Evolutionary conservation across 2,888 invertebrate genomes (phyloP).

Genomic region (Erebia palarica): DNA sequence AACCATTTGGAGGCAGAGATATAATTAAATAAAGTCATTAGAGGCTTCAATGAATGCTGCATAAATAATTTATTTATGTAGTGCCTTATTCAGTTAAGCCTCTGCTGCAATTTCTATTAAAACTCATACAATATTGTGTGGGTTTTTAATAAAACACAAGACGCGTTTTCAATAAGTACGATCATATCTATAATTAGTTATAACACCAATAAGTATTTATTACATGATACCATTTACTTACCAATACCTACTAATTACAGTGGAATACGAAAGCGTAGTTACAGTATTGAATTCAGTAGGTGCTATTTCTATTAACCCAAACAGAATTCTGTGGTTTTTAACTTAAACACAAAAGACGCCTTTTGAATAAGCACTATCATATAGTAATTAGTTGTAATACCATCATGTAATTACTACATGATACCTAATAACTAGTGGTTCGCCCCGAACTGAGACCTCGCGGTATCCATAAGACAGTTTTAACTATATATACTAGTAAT

Average conservation of each 20-base stretch:
- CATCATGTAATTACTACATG: neutral
- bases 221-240: constrained; percentile 15
- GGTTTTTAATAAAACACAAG: no score
- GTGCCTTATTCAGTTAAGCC: no score
- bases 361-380: constrained; percentile 14
- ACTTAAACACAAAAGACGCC: neutral
- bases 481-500: no score
- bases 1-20: constrained; percentile 1
- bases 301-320: no score
- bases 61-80: neutral
- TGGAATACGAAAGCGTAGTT: no score
- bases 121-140: no score
- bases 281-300: no score
- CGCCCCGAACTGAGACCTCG: no score
- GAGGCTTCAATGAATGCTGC: neutral
- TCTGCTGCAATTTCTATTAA: no score
- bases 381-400: constrained; percentile 14
- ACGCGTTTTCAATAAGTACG: no score
- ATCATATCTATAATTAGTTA: neutral
- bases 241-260: neutral
- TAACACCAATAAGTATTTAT: neutral
- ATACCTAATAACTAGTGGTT: constrained; percentile 17
- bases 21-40: constrained; percentile 9
- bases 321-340: no score
- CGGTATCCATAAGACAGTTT: no score